Percentiles rank a stretch among this genome's conserved stretches.
phyloP scores from a whole-genome alignment of 2,888 invertebrate genomes.

The Macrosiphum euphorbiae region DNA sequence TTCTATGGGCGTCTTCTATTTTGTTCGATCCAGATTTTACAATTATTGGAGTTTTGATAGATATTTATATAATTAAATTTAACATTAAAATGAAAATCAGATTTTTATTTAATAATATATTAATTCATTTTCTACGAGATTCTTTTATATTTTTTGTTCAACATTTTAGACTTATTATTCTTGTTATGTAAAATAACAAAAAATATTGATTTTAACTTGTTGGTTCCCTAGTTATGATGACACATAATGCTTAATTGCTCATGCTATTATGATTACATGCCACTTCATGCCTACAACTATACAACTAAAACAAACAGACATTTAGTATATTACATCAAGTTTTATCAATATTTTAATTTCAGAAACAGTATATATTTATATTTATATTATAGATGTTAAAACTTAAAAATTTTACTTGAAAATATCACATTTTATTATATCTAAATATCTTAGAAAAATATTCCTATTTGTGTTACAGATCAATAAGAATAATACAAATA shows the following conservation, averaged over 20 bases:
- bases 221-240: background rate
- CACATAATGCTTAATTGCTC: background rate
- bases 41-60: background rate
- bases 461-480: background rate
- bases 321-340: background rate
- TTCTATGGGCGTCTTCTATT: background rate
- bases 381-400: background rate
- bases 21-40: background rate
- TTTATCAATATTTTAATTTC: background rate
- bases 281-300: no score
- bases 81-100: background rate
- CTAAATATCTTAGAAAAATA: background rate
- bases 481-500: background rate
- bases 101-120: background rate
- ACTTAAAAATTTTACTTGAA: background rate
- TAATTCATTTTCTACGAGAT: background rate
- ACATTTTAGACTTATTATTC: background rate
- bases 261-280: background rate
- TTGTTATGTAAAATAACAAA: background rate
- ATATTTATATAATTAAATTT: background rate
- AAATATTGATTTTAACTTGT: background rate
- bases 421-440: background rate
- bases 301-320: background rate
- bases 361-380: background rate
- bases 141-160: background rate